These are phyloP conservation scores for Thermophis baileyi DNA, from an alignment of 2,113 vertebrate genomes.

Conservation along the genomic window DNA sequence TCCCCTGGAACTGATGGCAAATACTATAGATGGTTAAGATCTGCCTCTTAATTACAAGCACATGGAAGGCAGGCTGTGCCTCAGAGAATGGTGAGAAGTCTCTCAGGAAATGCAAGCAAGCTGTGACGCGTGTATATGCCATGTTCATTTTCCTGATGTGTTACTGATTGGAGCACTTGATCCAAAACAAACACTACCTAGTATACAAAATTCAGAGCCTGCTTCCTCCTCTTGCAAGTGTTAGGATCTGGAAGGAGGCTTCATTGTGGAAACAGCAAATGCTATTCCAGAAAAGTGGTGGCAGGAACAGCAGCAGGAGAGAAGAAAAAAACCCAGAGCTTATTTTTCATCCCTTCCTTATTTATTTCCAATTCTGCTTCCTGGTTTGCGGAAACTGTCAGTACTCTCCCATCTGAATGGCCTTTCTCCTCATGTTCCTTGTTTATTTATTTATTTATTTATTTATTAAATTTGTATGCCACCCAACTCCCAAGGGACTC, in stretches of 20 bases:
- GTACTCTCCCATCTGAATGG: too few species aligned
- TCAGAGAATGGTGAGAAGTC: conserved; percentile 27
- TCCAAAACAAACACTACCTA: conserved; percentile 73
- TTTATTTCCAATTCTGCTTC: not conserved
- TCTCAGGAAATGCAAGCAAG: conserved; percentile 17
- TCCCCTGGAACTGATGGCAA: conserved; percentile 10
- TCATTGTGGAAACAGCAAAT: not conserved
- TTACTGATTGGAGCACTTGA: conserved; percentile 58
- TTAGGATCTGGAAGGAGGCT: not conserved
- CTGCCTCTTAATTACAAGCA: conserved; percentile 4
- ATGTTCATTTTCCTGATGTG: conserved; percentile 59
- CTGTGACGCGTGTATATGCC: conserved; percentile 54
- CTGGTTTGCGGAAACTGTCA: not conserved
- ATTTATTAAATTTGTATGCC: too few species aligned
- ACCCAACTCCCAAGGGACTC: too few species aligned
- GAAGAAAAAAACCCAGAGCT: conserved; percentile 11
- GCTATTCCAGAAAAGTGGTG: not conserved
- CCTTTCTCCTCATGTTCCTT: too few species aligned
- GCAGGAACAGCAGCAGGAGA: not conserved
- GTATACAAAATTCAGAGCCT: conserved; percentile 54
- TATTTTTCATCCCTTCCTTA: not conserved
- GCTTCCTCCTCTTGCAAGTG: conserved; percentile 37
- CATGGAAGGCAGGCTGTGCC: not conserved
- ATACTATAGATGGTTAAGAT: not conserved
- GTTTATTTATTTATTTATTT: too few species aligned